A percentile compares a stretch with the other conserved stretches of the same genome.
These are phyloP conservation scores for Brienomyrus brachyistius DNA, from an alignment of 2,113 vertebrate genomes.

Conservation along the genomic window DNA sequence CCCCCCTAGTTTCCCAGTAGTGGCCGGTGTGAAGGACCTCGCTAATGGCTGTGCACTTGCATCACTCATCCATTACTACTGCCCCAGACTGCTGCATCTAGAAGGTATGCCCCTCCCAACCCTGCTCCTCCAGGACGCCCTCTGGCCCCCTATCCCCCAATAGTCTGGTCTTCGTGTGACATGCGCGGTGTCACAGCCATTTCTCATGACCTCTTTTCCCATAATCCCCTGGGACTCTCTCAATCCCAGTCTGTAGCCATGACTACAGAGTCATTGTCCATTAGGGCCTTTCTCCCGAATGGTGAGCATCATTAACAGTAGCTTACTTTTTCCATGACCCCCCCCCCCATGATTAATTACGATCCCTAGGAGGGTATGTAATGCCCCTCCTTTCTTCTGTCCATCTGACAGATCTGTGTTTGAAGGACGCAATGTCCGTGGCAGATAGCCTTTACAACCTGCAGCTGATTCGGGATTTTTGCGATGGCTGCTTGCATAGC, in stretches of 20 bases:
- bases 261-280: background rate
- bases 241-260: background rate
- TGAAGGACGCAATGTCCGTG: constrained; percentile 82
- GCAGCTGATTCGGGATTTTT: constrained; percentile 80
- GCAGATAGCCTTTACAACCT: constrained; percentile 81
- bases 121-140: background rate
- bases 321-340: background rate
- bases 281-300: background rate
- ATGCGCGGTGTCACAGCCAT: background rate
- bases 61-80: constrained; percentile 79
- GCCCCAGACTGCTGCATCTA: constrained; percentile 72
- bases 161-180: background rate
- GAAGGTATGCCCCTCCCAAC: constrained; percentile 61
- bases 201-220: background rate
- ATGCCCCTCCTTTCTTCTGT: constrained; percentile 41
- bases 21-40: constrained; percentile 74
- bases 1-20: constrained; percentile 69
- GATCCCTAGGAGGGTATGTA: background rate
- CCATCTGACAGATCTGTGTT: constrained; percentile 56
- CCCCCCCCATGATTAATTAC: background rate
- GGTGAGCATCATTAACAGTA: background rate
- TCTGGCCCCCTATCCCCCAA: background rate
- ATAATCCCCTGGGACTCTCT: background rate
- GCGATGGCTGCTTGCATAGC: constrained; percentile 69
- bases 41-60: constrained; percentile 77